Evolutionary conservation across 2,888 invertebrate genomes (phyloP), one percentile per base, ranked within the genome.

Genomic region (Quadroppia sp.): DNA sequence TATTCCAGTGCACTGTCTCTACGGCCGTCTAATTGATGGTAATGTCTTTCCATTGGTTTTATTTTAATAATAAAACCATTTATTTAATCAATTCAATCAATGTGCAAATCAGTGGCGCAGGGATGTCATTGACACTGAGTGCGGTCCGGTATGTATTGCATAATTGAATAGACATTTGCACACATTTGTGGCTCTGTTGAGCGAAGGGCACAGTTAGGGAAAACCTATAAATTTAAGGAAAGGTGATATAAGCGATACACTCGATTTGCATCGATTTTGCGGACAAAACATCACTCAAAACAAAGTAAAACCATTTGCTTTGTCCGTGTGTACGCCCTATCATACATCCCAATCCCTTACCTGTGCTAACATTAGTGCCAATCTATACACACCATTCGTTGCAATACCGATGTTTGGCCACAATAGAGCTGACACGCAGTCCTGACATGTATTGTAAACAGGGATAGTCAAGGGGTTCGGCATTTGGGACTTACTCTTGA

Each of bases 201-300:
- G 20, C 6, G 36, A 4, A 36, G 45, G 2, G 17, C 15, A 45
- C 45, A 50, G 56, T 56, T 9, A 64, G 30, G 40, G 15, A 30
- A 30, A 64, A 64, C 64, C 64, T 64, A 64, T 64, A 64, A 64
- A 64, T 64, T 64, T 64, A 64, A 13, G 23, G 20, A 64, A 40
- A 64, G 36, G 64, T 64, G 56, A 56, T 64, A 32, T 28, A 9
- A 45, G 45, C 17, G 56, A 56, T 64, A 40, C 64, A 64, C 36
- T 64, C 40, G 64, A 40, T 64, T 64, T 64, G 64, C 64, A 64
- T 64, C 40, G 64, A 64, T 64, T 64, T 64, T 64, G 6, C 64
- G 64, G 64, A 1, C 64, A 36, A 53, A 56, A 36, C 64, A 64
- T 9, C 40, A 64, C 64, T 64, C 20, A 64, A 64, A 64, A 64